Evolutionary conservation across 1,140 invertebrate genomes (phyloP), one percentile per base, ranked within the genome.

Genomic region (Contarinia nasturtii): DNA sequence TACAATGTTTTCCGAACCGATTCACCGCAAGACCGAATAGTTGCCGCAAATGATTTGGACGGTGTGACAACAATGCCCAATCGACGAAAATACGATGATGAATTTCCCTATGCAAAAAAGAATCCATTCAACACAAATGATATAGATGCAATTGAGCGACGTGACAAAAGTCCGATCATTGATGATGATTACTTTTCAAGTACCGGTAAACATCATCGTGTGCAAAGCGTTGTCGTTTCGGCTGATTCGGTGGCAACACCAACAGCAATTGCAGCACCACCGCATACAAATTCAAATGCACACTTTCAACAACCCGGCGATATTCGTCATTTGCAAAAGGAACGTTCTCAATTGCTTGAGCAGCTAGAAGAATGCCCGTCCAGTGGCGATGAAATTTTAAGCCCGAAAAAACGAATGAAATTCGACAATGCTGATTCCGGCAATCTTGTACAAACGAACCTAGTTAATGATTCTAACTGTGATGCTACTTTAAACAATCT

Each of bases 341-440:
- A 79, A 57, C 69, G 78, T 37, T 75, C 75, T 5, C 77, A 76
- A 55, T 66, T 80, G 27, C 57, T 80, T 18, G 79, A 82, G 56
- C 78, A 81, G 56, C 66, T 80, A 36, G 79, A 82, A 55, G 77
- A 81, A 52, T 79, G 75, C 63, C 72, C 71, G 47, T 81, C 79
- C 55, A 79, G 77, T 54, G 78, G 78, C 34, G 77, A 79, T 59
- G 76, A 79, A 56, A 63, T 70, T 48, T 67, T 74, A 49, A 73
- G 75, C 55, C 73, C 72, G 22, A 76, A 77, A 54, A 80, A 80
- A 59, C 69, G 76, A 27, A 59, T 70, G 27, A 79, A 79, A 57
- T 63, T 76, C 37, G 75, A 77, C 51, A 22, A 19, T 33, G 14
- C 18, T 21, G 43, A 44, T 44, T 27, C 20, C 14, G 18, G 14